phyloP scores from a whole-genome alignment of 2,888 invertebrate genomes.

The Limnephilus lunatus region DNA sequence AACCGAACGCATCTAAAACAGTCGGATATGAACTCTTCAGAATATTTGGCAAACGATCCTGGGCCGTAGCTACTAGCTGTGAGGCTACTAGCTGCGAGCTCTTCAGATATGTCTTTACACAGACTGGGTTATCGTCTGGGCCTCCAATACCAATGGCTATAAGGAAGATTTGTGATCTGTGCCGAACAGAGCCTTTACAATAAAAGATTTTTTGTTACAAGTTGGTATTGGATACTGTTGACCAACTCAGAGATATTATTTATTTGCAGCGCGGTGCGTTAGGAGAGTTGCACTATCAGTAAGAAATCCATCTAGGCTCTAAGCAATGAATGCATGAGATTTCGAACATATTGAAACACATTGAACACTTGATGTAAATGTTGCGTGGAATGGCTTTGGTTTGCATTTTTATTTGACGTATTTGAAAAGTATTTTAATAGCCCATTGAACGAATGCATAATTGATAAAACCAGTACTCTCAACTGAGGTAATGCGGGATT shows the following conservation, averaged over 20 bases:
- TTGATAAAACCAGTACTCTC: not conserved
- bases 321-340: not conserved
- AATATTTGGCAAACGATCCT: not conserved
- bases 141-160: not conserved
- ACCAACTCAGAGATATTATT: not conserved
- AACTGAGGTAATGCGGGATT: not conserved
- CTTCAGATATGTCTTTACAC: not conserved
- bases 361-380: not conserved
- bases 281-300: not conserved
- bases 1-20: not conserved
- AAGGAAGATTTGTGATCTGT: slow-evolving; percentile 22
- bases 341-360: not conserved
- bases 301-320: not conserved
- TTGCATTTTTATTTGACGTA: not conserved
- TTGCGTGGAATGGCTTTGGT: not conserved
- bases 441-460: not conserved
- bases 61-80: not conserved
- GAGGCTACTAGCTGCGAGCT: not conserved
- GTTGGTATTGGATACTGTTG: not conserved
- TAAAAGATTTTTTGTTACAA: not conserved
- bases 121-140: not conserved
- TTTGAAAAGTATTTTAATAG: not conserved
- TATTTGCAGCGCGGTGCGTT: not conserved
- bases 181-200: slow-evolving; percentile 1
- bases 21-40: not conserved